Evolutionary conservation across 2,888 invertebrate species (phyloP), one percentile per base, ranked within the genome.

Genomic region (Tachina lurida): DNA sequence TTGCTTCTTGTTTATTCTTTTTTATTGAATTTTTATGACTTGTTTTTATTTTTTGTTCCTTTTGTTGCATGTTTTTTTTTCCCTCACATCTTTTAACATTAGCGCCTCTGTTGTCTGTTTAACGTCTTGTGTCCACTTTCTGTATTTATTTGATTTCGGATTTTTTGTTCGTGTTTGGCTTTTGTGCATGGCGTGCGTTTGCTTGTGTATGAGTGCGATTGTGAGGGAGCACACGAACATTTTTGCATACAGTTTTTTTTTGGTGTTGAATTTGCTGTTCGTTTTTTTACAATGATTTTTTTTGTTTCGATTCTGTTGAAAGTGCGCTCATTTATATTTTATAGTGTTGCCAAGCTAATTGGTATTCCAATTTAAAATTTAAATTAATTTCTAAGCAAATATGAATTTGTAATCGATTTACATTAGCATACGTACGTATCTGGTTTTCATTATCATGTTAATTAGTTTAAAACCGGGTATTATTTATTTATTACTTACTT

Each of bases 1-100:
- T 90, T 88, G 76, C 84, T 88, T 89, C 70, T 84, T 81, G 62
- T 75, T 75, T 60, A 65, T 83, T 73, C 49, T 43, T 83, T 78
- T 83, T 77, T 52, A 75, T 62, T 45, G 31, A 76, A 65, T 65
- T 88, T 88, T 88, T 87, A 84, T 84, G 76, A 78, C 77, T 84
- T 77, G 76, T 73, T 77, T 83, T 71, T 19, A 63, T 84, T 67
- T 79, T 60, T 75, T 71, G 43, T 63, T 67, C 45, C 13, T 22
- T 73, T 54, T 17, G 17, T 73, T 73, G 31, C 43, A 31, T 71
- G 58, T 68, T 78, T 49, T 77, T 73, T 79, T 84, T n/a, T n/a
- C n/a, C n/a, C 54, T 62, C 68, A 77, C 54, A 60, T 82, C 45
- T 78, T 82, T 75, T 49, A 81, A 67, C 81, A 68, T 84, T 87